phyloP scores from a whole-genome alignment of 2,113 vertebrate genomes.

The Pterocles gutturalis region DNA sequence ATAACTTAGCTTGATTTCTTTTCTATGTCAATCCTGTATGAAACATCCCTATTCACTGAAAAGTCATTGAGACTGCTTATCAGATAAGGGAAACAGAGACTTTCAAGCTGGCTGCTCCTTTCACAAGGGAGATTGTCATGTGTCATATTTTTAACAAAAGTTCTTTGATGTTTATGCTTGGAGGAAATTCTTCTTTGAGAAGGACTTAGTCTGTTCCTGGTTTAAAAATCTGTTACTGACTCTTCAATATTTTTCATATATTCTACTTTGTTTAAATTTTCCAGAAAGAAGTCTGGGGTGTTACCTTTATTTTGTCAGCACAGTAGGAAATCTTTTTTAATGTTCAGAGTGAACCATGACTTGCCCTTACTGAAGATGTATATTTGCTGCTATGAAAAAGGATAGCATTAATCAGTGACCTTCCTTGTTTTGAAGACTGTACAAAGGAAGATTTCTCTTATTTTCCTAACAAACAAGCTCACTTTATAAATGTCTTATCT shows the following conservation, averaged over 20 bases:
- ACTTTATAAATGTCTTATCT: not conserved
- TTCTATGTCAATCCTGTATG: not conserved
- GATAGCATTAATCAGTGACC: not conserved
- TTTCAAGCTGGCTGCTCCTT: constrained; percentile 7
- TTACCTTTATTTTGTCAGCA: not conserved
- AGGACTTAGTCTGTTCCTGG: not conserved
- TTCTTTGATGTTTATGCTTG: constrained; percentile 30
- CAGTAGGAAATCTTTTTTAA: not conserved
- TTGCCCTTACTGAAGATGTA: not conserved
- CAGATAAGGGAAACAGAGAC: constrained; percentile 15
- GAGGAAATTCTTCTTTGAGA: not conserved
- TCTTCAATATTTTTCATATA: not conserved
- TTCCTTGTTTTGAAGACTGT: not conserved
- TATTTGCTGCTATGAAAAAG: not conserved
- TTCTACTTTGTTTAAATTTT: not conserved
- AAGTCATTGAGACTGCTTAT: constrained; percentile 21
- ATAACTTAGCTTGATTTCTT: not conserved
- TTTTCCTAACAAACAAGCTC: not conserved
- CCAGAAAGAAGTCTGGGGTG: not conserved
- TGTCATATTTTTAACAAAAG: constrained; percentile 32
- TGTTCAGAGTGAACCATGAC: not conserved
- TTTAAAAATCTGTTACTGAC: not conserved
- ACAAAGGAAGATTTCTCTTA: not conserved
- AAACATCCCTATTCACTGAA: not conserved
- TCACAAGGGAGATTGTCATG: not conserved